Conservation (phyloP, 2,888 invertebrate species). For the Melinaea menophilus region DNA sequence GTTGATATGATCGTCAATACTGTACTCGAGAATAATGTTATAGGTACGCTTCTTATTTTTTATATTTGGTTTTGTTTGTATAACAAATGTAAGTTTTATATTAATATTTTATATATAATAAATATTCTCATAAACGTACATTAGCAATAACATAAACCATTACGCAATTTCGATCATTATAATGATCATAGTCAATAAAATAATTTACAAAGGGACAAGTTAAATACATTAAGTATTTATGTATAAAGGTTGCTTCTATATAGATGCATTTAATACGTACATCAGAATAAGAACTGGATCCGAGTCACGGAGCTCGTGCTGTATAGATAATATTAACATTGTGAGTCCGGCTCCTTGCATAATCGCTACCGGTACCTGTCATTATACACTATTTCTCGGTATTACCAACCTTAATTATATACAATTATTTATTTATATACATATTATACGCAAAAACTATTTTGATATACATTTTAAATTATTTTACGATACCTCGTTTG, state of each 20-base stretch:
- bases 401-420: slow-evolving; percentile 52
- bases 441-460: slow-evolving; percentile 32
- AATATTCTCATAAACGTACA: too few species aligned
- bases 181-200: not conserved
- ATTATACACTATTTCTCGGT: slow-evolving; percentile 47
- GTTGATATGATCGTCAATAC: too few species aligned
- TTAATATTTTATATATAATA: too few species aligned
- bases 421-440: slow-evolving; percentile 38
- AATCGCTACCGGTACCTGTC: slow-evolving; percentile 55
- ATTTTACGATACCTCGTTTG: slow-evolving; percentile 23
- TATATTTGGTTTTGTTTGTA: too few species aligned
- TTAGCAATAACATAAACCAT: too few species aligned
- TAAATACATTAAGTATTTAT: slow-evolving; percentile 14
- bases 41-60: too few species aligned
- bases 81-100: too few species aligned
- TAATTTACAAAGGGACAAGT: not conserved
- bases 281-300: slow-evolving; percentile 41
- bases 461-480: slow-evolving; percentile 30
- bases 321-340: slow-evolving; percentile 59
- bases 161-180: too few species aligned
- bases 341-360: slow-evolving; percentile 72
- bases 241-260: slow-evolving; percentile 23
- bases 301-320: slow-evolving; percentile 55
- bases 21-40: too few species aligned
- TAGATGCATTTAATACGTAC: slow-evolving; percentile 23